Base-by-base conservation (phyloP, 2,113 vertebrate genomes). In the Jaculus jaculus region DNA sequence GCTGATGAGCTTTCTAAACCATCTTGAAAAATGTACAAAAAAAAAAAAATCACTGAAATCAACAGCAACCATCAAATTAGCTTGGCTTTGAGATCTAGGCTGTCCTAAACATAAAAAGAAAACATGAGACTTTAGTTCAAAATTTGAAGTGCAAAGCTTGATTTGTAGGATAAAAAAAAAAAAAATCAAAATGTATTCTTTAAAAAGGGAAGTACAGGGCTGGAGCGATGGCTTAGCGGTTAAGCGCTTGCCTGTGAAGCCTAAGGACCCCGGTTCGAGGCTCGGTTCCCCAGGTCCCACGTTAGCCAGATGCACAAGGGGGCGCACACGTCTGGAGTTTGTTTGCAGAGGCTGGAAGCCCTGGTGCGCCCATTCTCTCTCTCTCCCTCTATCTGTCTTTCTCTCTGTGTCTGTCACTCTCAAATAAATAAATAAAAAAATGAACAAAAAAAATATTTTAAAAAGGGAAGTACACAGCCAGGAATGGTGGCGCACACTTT, bases 11-110 rank as follows among this genome's bases (percentile, higher is more conserved):
- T 71, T 73, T 94, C 83, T 37, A 12, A 0, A 34, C 61, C 60
- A 89, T 5, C 28, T 51, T 68, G 32, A 21, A 90, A 95, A 91
- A 82, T 20, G 89, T 6, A 89, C 42, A 51, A 60, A 85, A 82
- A 28, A 82, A 28, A 87, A 90, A 66, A 63, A 16, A 63, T 94
- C 37, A 82, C 6, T 60, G 78, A 78, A 37, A 71, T 92, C 39
- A 80, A n/a, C 10, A 86, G 75, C 34, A 71, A 89, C 75, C 32
- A 89, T 58, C 30, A 91, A 87, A 84, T 60, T 83, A 93, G 80
- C 51, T 30, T 78, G 66, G 47, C 78, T 92, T 42, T 92, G 73
- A 83, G n/a, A 77, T 90, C 32, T 73, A 88, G 21, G 66, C 5
- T 71, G 17, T 77, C 61, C 17, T 82, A 87, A 82, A 95, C 47